Conservation (phyloP, 2,113 vertebrate genomes). For the Bostrychus sinensis region DNA sequence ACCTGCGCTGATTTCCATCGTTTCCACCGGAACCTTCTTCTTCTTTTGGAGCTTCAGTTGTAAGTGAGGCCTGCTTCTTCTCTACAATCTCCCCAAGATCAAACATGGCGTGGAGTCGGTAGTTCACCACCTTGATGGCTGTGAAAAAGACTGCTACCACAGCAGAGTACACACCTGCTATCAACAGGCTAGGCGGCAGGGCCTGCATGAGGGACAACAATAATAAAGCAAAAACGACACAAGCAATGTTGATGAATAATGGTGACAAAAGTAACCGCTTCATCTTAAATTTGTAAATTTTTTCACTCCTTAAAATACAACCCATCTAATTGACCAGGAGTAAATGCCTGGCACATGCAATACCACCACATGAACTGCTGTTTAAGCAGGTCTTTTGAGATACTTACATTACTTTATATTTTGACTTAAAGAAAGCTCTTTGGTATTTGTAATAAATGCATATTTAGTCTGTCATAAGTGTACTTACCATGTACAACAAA, state of each 20-base stretch:
- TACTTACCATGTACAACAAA: constrained; percentile 90
- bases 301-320: too few species aligned
- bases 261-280: background rate
- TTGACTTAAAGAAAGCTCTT: too few species aligned
- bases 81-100: constrained; percentile 91
- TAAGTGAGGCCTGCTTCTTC: constrained; percentile 83
- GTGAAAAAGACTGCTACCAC: constrained; percentile 88
- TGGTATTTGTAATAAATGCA: background rate
- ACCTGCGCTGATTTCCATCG: constrained; percentile 82
- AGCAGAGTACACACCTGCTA: constrained; percentile 86
- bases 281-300: too few species aligned
- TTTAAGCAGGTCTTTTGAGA: too few species aligned
- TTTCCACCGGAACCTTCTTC: constrained; percentile 77
- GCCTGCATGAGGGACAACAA: constrained; percentile 73
- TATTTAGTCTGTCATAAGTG: background rate
- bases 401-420: too few species aligned
- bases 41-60: constrained; percentile 76
- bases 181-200: constrained; percentile 85
- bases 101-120: constrained; percentile 89
- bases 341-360: too few species aligned
- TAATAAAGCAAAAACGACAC: constrained; percentile 1
- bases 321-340: too few species aligned
- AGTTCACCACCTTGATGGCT: constrained; percentile 88
- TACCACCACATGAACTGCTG: too few species aligned
- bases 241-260: background rate